Base-by-base conservation (phyloP, 2,113 vertebrate genomes). In the Ammodytes marinus region DNA sequence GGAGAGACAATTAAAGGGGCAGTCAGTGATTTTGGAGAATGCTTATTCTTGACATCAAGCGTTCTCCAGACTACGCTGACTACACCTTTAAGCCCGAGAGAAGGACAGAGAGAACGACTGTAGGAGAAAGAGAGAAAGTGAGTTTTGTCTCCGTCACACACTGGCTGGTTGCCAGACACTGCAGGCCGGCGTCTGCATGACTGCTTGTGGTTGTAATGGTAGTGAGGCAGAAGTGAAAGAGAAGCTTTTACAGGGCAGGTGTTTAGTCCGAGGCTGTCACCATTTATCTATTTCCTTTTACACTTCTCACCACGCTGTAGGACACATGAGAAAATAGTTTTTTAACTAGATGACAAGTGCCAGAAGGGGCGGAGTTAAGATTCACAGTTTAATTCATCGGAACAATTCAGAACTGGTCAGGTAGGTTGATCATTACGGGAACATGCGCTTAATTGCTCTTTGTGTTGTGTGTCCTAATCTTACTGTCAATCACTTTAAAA, bases 351-450 rank as follows among this genome's bases (percentile, higher is more conserved):
- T 43, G 19, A 42, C 3, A 4, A 11, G 10, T 19, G 17, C 46
- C 37, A 70, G 53, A 10, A 9, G 42, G 42, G 57, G 76, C 0
- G 27, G 14, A 43, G 72, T 57, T 74, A 10, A 9, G 12, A 3
- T 37, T 61, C 27, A 40, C 4, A 0, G 17, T 50, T 42, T n/a
- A 42, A 45, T 2, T 2, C 17, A 12, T 8, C 6, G 13, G 6
- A 40, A 47, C 4, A 10, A 15, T 37, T 54, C 49, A 63, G 17
- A 84, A 74, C 81, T 45, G 43, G 80, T 77, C 43, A 8, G 65
- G 52, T 47, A 4, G 52, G 54, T 64, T 55, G 6, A 0, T 42
- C 57, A 69, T 65, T 61, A 76, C 53, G 63, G 3, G 0, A 66
- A 15, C 17, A 37, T 42, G 35, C 39, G 4, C n/a, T 61, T 42